Evolutionary conservation across 2,797 vertebrate genomes (phyloP), one percentile per base, ranked within the genome.

Genomic region (Cottoperca gobio): DNA sequence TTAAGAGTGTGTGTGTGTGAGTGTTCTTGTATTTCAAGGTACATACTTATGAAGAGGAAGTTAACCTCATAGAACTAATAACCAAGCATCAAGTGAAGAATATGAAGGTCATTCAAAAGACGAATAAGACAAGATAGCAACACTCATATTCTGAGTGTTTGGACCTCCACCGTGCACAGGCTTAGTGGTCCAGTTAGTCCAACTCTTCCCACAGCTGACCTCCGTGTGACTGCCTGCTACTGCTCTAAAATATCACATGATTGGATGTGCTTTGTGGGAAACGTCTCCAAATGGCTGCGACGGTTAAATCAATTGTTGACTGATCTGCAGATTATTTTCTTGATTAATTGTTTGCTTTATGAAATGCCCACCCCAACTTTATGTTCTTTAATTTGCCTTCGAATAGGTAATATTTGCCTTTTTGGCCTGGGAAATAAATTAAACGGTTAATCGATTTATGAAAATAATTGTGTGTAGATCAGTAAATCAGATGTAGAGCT

Each of bases 181-280:
- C 28, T 45, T n/a, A 53, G 11, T 40, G 31, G 57, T 9, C 33
- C 31, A 40, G n/a, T 23, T 26, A 39, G 63, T 76, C 45, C 43
- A 49, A 17, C 26, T 65, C 50, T 21, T 67, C 45, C 50, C 37
- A 50, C 37, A 48, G 53, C 61, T 71, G 61, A 77, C 63, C 63
- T 50, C 52, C 48, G 46, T 42, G 28, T 70, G 59, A 49, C 63
- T 68, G 57, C 52, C 24, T 69, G 58, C 48, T 50, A 17, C 48
- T 28, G 62, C 54, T 79, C 43, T 62, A 6, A 42, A 54, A 60
- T 31, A 52, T 60, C 42, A 60, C 71, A 72, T 62, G 40, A 65
- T 33, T 21, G 16, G 39, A 58, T 33, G 11, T 40, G 60, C 66
- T 52, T 26, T 74, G 52, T 40, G 7, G 64, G 21, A 70, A 74